Conservation (phyloP, 1,140 invertebrate species). For the Drosophila littoralis region DNA sequence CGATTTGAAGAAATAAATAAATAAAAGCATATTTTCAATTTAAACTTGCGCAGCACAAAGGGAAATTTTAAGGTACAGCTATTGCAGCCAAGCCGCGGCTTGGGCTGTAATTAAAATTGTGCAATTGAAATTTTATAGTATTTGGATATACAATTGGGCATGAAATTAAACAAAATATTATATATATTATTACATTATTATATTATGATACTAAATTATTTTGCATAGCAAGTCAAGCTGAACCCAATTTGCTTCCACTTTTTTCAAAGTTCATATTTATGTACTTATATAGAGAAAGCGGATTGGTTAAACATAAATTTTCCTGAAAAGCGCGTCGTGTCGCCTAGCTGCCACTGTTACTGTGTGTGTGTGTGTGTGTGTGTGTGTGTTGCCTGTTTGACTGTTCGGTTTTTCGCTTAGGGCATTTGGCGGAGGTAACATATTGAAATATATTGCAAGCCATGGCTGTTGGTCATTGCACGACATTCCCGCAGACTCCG, state of each 20-base stretch:
- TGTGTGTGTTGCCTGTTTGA: background rate
- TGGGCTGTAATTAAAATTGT: too few relatives aligned
- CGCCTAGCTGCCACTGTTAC: background rate
- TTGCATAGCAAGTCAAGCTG: background rate
- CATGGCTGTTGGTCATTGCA: slow-evolving; percentile 25
- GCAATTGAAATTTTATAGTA: too few relatives aligned
- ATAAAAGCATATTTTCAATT: too few relatives aligned
- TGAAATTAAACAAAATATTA: too few relatives aligned
- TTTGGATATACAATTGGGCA: too few relatives aligned
- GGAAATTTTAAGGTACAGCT: too few relatives aligned
- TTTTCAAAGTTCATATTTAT: background rate
- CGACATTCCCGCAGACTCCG: background rate
- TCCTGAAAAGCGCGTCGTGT: background rate
- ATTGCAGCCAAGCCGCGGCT: too few relatives aligned
- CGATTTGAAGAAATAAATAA: background rate
- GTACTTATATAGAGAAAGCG: too few relatives aligned
- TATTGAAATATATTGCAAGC: slow-evolving; percentile 63
- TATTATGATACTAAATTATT: too few relatives aligned
- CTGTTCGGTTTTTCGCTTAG: slow-evolving; percentile 20
- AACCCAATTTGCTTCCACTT: background rate
- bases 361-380: background rate
- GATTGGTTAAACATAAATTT: slow-evolving; percentile 1
- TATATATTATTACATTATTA: too few relatives aligned
- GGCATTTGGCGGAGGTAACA: slow-evolving; percentile 48
- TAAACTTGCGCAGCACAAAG: background rate